Base-by-base conservation (phyloP, 2,113 vertebrate species). In the Indri indri region DNA sequence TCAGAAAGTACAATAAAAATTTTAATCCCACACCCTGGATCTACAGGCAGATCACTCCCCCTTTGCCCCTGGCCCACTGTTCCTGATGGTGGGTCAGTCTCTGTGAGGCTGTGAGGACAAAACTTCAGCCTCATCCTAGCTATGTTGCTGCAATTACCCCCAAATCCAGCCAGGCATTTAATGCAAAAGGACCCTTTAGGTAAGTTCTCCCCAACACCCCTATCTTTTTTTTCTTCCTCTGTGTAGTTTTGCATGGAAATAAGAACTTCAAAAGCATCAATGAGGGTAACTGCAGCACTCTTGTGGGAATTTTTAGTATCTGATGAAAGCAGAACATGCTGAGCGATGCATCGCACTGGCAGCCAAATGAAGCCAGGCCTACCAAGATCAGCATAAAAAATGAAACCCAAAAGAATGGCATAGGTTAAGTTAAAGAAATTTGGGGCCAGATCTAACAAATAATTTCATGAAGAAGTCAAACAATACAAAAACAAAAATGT, bases 361-460 rank as follows among this genome's bases (percentile, higher is more conserved):
- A 79, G 37, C 32, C 23, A 47, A 8, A 16, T 6, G 7, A 80
- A 45, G 9, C 23, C 42, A 30, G 61, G 9, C 2, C 59, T 73
- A 10, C 3, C 7, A 37, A 0, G 0, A 54, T 50, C 37, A 32
- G 12, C 0, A 3, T 27, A 17, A 61, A 20, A 37, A 8, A 18
- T 59, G 61, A 65, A 71, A 76, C 23, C 5, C 20, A 32, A n/a
- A 83, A 34, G 17, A 71, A 12, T 2, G 27, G 11, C 5, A 32
- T 40, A 88, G 12, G 8, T 65, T n/a, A 40, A 9, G 1, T 70
- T 74, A 90, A 90, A 79, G 34, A 87, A 88, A 54, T 61, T 13
- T 13, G 16, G 37, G 92, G 9, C 70, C 59, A 47, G 45, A 32
- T 68, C 7, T 37, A n/a, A 40, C 27, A 68, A 77, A 61, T 68